Base-by-base conservation (phyloP, 2,113 vertebrate genomes). In the Nannospalax galili region DNA sequence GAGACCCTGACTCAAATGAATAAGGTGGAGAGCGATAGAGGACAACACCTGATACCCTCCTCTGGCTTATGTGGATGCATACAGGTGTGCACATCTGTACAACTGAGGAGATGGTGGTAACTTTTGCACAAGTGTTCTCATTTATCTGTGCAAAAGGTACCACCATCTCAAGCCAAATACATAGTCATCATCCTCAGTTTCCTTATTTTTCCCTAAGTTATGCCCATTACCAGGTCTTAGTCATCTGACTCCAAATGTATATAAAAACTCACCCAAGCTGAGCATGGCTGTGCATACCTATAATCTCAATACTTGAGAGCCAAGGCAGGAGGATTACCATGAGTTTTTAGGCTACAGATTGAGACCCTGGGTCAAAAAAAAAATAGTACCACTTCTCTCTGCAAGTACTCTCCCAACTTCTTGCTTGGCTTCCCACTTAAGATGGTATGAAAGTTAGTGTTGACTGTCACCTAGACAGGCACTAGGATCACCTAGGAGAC, bases 201-300 rank as follows among this genome's bases (percentile, higher is more conserved):
- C 65, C 90, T 81, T 14, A 16, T 92, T 77, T 94, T 62, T 20
- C 92, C 64, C 86, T 87, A 48, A 90, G 84, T 69, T 37, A 69
- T 7, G 37, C 84, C 56, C 28, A 52, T 20, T 15, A 72, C 15
- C 17, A 72, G 16, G 20, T 79, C 35, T 28, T 85, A 60, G 37
- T 22, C n/a, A 60, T 89, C 84, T 60, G 88, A 37, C 67, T 26
- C 92, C 73, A 70, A 52, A 6, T 75, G 45, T 75, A n/a, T 70
- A 70, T n/a, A 70, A n/a, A 35, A n/a, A n/a, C 69, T 70, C 3
- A 16, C 28, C 70, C 70, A 35, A 70, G 67, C 35, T 70, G 5
- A 7, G 65, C 28, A 32, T 67, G 6, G 15, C 4, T 6, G 65
- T 67, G 40, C 19, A 24, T 67, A 17, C 17, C 40, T 35, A 64